A percentile compares a stretch with the other conserved stretches of the same genome.
phyloP scores from a whole-genome alignment of 2,797 vertebrate species.

The Heterohyrax brucei region DNA sequence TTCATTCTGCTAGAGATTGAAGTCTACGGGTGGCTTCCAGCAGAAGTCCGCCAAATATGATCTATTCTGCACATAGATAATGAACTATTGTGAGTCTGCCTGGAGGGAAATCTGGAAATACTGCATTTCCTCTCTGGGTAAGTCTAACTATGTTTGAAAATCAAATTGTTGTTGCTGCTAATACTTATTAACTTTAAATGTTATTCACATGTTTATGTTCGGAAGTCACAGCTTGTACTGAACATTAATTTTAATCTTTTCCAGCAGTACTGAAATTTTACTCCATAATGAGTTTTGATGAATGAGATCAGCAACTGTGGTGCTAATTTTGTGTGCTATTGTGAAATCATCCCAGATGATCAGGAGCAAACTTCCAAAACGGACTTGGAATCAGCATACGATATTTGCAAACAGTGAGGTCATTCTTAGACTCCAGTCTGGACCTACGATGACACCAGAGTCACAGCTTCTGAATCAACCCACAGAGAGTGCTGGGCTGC shows the following conservation, averaged over 20 bases:
- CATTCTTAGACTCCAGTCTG: neutral
- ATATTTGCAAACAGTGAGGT: neutral
- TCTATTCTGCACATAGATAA: slow-evolving; percentile 52
- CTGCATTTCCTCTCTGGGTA: slow-evolving; percentile 71
- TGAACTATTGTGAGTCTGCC: slow-evolving; percentile 71
- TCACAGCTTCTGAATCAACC: neutral
- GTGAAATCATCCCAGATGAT: slow-evolving; percentile 65
- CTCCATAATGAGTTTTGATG: slow-evolving; percentile 50
- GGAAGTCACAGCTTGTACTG: slow-evolving; percentile 55
- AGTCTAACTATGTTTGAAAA: slow-evolving; percentile 75
- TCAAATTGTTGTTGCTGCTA: slow-evolving; percentile 74
- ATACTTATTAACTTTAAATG: slow-evolving; percentile 76
- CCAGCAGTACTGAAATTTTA: slow-evolving; percentile 46
- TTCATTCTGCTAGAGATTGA: slow-evolving; percentile 58
- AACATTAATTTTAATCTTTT: slow-evolving; percentile 77
- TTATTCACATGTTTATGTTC: slow-evolving; percentile 64
- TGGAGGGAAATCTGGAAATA: slow-evolving; percentile 72
- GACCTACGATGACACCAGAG: neutral
- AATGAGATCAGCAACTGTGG: slow-evolving; percentile 47
- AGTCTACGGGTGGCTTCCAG: slow-evolving; percentile 40
- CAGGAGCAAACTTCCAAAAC: neutral
- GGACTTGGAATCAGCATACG: neutral
- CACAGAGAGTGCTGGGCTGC: neutral
- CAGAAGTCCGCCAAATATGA: slow-evolving; percentile 70
- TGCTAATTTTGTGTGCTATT: slow-evolving; percentile 42